Percentiles rank a stretch among this genome's conserved stretches.
These are phyloP conservation scores for Scaptodrosophila lebanonensis DNA, from an alignment of 1,140 invertebrate genomes.

Conservation along the genomic window DNA sequence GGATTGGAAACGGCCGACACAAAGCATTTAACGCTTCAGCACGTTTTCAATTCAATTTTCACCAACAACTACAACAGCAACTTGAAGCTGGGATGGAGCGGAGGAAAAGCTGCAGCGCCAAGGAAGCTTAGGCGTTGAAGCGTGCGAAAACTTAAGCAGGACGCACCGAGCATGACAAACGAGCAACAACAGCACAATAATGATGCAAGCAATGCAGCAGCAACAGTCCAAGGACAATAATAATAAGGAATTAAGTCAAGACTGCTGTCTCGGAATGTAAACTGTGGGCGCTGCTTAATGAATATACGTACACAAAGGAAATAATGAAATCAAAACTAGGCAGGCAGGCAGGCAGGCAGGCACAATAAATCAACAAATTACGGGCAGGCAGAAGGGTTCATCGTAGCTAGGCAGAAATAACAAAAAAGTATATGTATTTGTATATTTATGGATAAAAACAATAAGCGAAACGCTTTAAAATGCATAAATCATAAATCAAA, in stretches of 20 bases:
- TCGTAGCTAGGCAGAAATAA: no score
- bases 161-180: slow-evolving; percentile 70
- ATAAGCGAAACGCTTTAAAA: slow-evolving; percentile 76
- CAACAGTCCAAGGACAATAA: slow-evolving; percentile 40
- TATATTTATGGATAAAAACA: slow-evolving; percentile 70
- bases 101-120: slow-evolving; percentile 32
- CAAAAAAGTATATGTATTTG: no score
- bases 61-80: slow-evolving; percentile 24
- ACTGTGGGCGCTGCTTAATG: slow-evolving; percentile 40
- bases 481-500: slow-evolving; percentile 69
- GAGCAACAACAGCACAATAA: slow-evolving; percentile 31
- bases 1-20: slow-evolving; percentile 74
- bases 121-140: slow-evolving; percentile 67
- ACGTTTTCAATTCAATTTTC: slow-evolving; percentile 76
- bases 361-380: slow-evolving; percentile 72
- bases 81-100: background rate
- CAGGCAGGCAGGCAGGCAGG: no score
- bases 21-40: slow-evolving; percentile 77
- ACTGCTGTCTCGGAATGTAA: no score
- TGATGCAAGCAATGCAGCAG: slow-evolving; percentile 25
- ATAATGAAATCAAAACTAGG: slow-evolving; percentile 48
- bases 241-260: no score
- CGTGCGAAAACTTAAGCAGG: slow-evolving; percentile 70
- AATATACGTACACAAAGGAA: slow-evolving; percentile 1
- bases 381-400: slow-evolving; percentile 48